Conservation (phyloP, 2,113 vertebrate genomes). For the Stictonetta naevosa region DNA sequence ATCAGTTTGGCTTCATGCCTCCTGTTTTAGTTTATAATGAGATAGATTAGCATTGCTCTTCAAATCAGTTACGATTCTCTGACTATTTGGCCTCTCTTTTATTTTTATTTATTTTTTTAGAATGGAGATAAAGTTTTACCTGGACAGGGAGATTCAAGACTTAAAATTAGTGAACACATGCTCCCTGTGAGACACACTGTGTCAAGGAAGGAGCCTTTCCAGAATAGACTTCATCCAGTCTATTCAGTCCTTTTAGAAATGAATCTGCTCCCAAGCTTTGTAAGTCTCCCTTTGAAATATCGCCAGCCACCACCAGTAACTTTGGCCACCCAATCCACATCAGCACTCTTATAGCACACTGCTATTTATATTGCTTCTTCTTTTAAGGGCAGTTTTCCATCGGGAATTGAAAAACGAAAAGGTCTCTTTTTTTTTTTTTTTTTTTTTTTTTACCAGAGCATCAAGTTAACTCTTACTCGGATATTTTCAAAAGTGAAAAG, state of each 20-base stretch:
- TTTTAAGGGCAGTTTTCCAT: constrained; percentile 6
- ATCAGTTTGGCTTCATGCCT: neutral
- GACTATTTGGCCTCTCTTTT: neutral
- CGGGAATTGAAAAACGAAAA: neutral
- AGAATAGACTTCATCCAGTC: neutral
- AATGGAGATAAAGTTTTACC: neutral
- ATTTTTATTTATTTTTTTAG: neutral
- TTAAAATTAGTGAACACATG: neutral
- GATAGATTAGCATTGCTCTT: neutral
- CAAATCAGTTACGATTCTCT: neutral
- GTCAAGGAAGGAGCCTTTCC: neutral
- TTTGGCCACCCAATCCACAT: neutral
- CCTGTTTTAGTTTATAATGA: neutral
- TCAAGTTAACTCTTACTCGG: neutral
- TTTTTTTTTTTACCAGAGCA: neutral
- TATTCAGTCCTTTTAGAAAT: neutral
- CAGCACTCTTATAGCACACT: neutral
- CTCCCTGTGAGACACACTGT: neutral
- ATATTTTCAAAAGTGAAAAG: constrained; percentile 17
- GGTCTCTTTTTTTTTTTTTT: neutral
- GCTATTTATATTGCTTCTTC: neutral
- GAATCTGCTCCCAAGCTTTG: neutral
- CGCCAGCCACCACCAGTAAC: neutral
- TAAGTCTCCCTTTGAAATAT: neutral
- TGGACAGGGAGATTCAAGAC: neutral